Percentiles rank a stretch among this genome's conserved stretches.
These are phyloP conservation scores for Polia nebulosa DNA, from an alignment of 2,888 invertebrate species.

Conservation along the genomic window DNA sequence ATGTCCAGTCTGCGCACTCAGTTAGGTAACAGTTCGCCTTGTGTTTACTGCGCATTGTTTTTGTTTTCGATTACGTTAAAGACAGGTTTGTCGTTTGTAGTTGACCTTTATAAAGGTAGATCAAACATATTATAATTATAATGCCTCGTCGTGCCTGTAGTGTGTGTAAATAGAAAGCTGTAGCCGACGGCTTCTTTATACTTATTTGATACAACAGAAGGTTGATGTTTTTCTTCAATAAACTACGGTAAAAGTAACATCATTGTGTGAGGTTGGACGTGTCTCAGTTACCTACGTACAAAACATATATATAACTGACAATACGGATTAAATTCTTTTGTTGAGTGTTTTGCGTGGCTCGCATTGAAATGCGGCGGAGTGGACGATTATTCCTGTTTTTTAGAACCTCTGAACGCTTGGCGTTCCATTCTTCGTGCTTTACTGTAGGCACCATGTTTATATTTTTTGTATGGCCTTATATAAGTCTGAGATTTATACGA, in stretches of 20 bases:
- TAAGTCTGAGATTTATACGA: constrained; percentile 35
- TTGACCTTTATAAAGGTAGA: constrained; percentile 41
- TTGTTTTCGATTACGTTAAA: constrained; percentile 43
- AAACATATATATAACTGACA: constrained; percentile 46
- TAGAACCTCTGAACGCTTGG: constrained; percentile 38
- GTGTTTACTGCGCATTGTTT: constrained; percentile 22
- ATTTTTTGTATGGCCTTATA: constrained; percentile 40
- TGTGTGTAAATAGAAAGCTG: constrained; percentile 15
- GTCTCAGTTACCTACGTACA: constrained; percentile 24
- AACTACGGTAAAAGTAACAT: constrained; percentile 21
- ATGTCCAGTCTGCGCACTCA: constrained; percentile 5
- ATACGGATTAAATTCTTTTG: constrained; percentile 64
- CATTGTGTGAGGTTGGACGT: constrained; percentile 30
- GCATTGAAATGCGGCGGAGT: constrained; percentile 64
- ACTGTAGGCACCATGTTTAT: constrained; percentile 40
- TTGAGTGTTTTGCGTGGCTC: constrained; percentile 56
- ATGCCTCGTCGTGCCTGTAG: constrained; percentile 5
- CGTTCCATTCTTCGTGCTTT: constrained; percentile 58
- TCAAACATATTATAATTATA: constrained; percentile 38
- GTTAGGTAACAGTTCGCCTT: constrained; percentile 37
- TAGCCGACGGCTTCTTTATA: background rate
- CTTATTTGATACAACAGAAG: constrained; percentile 1
- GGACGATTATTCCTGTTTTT: constrained; percentile 62
- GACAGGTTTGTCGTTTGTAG: constrained; percentile 39
- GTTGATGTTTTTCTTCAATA: constrained; percentile 11